Base-by-base conservation (phyloP, 2,113 vertebrate species). In the Thomomys bottae region DNA sequence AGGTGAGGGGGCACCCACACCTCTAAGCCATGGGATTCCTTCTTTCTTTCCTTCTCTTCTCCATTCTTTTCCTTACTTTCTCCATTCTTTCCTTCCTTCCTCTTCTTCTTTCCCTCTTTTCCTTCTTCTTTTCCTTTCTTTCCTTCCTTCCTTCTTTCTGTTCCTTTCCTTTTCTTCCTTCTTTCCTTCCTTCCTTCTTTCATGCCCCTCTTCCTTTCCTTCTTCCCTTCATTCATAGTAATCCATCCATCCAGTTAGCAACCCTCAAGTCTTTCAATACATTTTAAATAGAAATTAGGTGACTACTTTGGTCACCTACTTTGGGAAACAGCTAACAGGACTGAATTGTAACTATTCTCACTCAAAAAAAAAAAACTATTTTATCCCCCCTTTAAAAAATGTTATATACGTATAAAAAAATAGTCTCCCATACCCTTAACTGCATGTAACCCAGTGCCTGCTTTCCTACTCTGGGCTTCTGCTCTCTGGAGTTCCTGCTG, bases 1-100 rank as follows among this genome's bases (percentile, higher is more conserved):
- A 97, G 99, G 99, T 99, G 18, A 97, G 30, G 71, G 15, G 3
- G 2, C 7, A 1, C 61, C 14, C 12, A 1, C 9, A 0, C 59
- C 63, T n/a, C 0, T 0, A 23, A 23, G 8, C 54, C 42, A 6
- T 6, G 11, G 45, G 1, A 8, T 36, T 68, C 38, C 32, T 38
- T 36, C n/a, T 14, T 63, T 6, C 17, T 5, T 64, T 40, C 30
- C n/a, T 6, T 38, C 11, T 12, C 26, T 24, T 28, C 38, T 7
- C 8, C 12, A 14, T 8, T 28, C 7, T 24, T 10, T 75, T 14
- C 26, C 4, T 42, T 14, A 54, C 23, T 30, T 73, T 14, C 1
- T 14, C 14, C 18, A 1, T 26, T 40, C 21, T 3, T 42, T 36
- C 76, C 1, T 32, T 45, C 24, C 26, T 76, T 75, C 54, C 72